phyloP scores from a whole-genome alignment of 1,140 invertebrate genomes.

The Cheumatopsyche charites region DNA sequence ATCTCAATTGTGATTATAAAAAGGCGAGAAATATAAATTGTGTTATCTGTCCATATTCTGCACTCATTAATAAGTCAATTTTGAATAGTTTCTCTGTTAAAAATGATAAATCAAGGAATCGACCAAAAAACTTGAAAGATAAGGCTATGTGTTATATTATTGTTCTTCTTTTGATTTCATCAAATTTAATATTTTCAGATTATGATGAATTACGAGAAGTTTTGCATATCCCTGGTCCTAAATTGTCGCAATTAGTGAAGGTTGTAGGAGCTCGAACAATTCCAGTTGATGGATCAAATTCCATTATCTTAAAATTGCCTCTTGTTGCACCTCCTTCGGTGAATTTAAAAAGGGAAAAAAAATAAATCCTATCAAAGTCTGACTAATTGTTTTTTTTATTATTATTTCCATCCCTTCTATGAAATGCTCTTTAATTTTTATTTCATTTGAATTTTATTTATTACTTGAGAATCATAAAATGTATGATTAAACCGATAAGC shows the following conservation, averaged over 20 bases:
- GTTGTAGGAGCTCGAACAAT: slow-evolving; percentile 40
- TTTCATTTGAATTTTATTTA: no score
- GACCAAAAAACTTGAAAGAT: slow-evolving; percentile 43
- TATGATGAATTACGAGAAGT: slow-evolving; percentile 28
- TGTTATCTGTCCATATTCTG: slow-evolving; percentile 41
- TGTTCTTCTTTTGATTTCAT: slow-evolving; percentile 39
- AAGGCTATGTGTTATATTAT: slow-evolving; percentile 43
- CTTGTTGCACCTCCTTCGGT: slow-evolving; percentile 17
- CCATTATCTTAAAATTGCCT: slow-evolving; percentile 42
- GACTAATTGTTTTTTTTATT: background rate
- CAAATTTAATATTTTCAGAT: slow-evolving; percentile 35
- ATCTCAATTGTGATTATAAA: slow-evolving; percentile 39
- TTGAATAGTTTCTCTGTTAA: slow-evolving; percentile 42
- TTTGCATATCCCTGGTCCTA: slow-evolving; percentile 19
- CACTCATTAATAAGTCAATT: slow-evolving; percentile 35
- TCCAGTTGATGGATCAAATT: background rate
- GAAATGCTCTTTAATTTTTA: no score
- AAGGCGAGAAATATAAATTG: slow-evolving; percentile 22
- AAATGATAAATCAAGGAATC: slow-evolving; percentile 41
- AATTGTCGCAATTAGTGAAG: slow-evolving; percentile 39
- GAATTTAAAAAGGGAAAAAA: slow-evolving; percentile 12
- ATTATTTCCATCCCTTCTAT: no score
- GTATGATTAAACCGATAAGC: no score
- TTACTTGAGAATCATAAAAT: no score
- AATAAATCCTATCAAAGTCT: background rate